A percentile compares a stretch with the other conserved stretches of the same genome.
Conservation (phyloP, 1,140 invertebrate genomes). For the Acromyrmex charruanus region DNA sequence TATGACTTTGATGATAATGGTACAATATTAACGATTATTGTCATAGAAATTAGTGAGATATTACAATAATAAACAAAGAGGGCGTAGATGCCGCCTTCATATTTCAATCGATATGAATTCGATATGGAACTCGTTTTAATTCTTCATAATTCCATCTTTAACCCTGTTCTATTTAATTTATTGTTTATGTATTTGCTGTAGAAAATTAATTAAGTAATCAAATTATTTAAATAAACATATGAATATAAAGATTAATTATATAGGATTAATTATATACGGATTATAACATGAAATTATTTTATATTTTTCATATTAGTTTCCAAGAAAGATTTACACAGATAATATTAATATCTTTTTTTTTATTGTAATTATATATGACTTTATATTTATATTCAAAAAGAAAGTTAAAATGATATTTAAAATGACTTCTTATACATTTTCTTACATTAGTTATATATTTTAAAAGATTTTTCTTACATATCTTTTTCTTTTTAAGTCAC, state of each 20-base stretch:
- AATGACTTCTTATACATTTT: neutral
- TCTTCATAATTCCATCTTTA: conserved; percentile 44
- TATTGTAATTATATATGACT: neutral
- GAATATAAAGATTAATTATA: neutral
- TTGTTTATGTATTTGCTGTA: neutral
- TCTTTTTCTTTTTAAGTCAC: neutral
- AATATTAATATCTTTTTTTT: neutral
- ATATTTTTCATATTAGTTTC: neutral
- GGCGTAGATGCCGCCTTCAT: conserved; percentile 75
- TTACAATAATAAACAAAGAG: conserved; percentile 82
- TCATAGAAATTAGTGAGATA: conserved; percentile 81
- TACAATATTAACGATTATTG: conserved; percentile 82
- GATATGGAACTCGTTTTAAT: conserved; percentile 30
- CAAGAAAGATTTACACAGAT: neutral
- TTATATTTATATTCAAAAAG: neutral
- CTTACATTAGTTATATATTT: conserved; percentile 1
- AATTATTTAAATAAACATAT: conserved; percentile 10
- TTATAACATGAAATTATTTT: neutral
- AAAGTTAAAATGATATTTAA: neutral
- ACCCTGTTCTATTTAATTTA: neutral
- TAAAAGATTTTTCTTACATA: neutral
- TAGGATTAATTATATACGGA: neutral
- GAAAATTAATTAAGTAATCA: neutral
- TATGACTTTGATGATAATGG: conserved; percentile 76
- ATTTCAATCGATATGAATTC: conserved; percentile 76